Evolutionary conservation across 2,113 vertebrate genomes (phyloP), one percentile per base, ranked within the genome.

Genomic region (Platichthys stellatus): DNA sequence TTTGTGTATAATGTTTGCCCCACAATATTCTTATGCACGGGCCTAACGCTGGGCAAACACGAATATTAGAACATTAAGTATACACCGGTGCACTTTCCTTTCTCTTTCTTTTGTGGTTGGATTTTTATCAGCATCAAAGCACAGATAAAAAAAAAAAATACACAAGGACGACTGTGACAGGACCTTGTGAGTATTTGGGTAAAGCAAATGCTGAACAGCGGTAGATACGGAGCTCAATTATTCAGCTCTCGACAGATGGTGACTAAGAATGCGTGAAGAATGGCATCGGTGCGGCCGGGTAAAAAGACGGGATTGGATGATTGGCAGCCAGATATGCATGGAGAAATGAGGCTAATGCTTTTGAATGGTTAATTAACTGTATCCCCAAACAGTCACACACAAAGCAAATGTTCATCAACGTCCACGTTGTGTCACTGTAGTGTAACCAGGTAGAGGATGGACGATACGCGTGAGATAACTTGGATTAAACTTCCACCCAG

Each of bases 201-300:
- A 20, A 63, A 81, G 71, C 53, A 75, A 82, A 84, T 74, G 82
- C 76, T 78, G 70, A 82, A 78, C 75, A 73, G 77, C 45, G 1
- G 49, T 63, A 63, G 78, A 80, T 65, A 63, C 13, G 40, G 57
- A 49, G 68, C 74, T 86, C 65, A 80, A 84, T 88, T 77, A 82
- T 84, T 84, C 72, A 76, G 69, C 21, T 87, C 76, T 65, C 71
- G 81, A 75, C 87, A 89, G 86, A 89, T 89, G 84, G 89, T 62
- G 72, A 72, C 75, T 77, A 67, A 75, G 80, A 81, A 70, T 80
- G 76, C 72, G 80, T 79, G 78, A 84, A 84, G 76, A 83, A 76
- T 77, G 71, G 73, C 65, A 65, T 60, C 15, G 20, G 68, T 79
- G 56, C 81, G 54, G 72, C 69, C 49, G 69, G 53, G 75, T 79